Evolutionary conservation across 2,888 invertebrate genomes (phyloP).

Genomic region (Onchidella celtica): DNA sequence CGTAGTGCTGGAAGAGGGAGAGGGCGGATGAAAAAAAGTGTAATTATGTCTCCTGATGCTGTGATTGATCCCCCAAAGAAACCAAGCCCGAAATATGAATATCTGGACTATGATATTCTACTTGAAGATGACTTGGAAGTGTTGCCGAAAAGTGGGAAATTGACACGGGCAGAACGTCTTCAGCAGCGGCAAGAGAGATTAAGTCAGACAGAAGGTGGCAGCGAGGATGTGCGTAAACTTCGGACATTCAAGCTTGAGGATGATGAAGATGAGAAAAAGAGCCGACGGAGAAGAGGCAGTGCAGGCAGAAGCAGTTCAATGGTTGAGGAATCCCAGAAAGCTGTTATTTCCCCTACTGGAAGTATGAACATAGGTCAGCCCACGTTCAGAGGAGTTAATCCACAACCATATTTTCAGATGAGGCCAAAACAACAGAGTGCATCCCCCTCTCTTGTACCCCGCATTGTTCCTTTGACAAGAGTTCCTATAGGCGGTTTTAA

Average conservation of each 20-base stretch:
- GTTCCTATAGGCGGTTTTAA: neutral
- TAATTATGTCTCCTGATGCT: neutral
- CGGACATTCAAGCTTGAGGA: neutral
- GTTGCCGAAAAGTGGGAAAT: constrained; percentile 29
- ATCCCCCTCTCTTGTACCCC: neutral
- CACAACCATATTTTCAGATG: neutral
- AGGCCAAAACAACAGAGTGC: neutral
- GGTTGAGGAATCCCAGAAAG: neutral
- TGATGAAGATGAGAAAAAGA: neutral
- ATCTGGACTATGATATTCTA: constrained; percentile 31
- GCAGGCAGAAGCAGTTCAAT: neutral
- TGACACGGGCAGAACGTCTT: constrained; percentile 34
- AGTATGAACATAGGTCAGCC: no score
- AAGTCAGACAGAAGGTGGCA: neutral
- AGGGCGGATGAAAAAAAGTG: neutral
- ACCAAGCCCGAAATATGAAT: constrained; percentile 33
- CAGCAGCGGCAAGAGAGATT: constrained; percentile 39
- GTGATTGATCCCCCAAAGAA: neutral
- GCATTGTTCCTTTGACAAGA: neutral
- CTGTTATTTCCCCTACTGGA: neutral
- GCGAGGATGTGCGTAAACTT: neutral
- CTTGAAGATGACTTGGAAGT: constrained; percentile 21
- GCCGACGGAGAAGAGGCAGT: neutral
- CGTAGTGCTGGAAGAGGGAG: neutral
- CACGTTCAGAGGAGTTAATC: no score